A percentile compares a stretch with the other conserved stretches of the same genome.
These are phyloP conservation scores for Drosophila affinis DNA, from an alignment of 2,888 invertebrate genomes.

Conservation along the genomic window DNA sequence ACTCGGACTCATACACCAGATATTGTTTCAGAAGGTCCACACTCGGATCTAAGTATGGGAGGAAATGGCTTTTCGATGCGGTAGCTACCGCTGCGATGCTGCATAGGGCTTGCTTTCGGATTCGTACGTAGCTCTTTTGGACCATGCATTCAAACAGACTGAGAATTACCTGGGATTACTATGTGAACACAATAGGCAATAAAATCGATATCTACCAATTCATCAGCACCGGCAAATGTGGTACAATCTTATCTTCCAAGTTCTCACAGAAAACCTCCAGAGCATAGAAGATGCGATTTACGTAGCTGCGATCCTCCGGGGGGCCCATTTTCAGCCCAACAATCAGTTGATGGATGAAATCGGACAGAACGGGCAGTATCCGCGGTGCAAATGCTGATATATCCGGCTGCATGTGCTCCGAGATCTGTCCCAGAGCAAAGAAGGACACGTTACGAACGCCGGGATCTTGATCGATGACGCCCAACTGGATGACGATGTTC, in stretches of 20 bases:
- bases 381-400: conserved; percentile 89
- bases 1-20: conserved; percentile 85
- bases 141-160: conserved; percentile 87
- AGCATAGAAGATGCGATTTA: conserved; percentile 91
- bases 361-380: conserved; percentile 89
- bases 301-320: conserved; percentile 86
- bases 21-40: conserved; percentile 87
- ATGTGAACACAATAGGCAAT: background rate
- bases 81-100: conserved; percentile 87
- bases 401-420: conserved; percentile 91
- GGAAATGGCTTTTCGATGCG: conserved; percentile 89
- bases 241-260: conserved; percentile 88
- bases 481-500: conserved; percentile 87
- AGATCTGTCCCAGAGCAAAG: conserved; percentile 91
- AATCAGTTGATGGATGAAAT: conserved; percentile 87
- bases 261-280: conserved; percentile 92
- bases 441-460: conserved; percentile 90
- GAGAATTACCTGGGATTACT: background rate
- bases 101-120: conserved; percentile 89
- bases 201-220: conserved; percentile 84
- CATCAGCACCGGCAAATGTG: conserved; percentile 90
- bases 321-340: conserved; percentile 85
- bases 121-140: conserved; percentile 85
- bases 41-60: conserved; percentile 88
- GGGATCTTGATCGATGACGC: conserved; percentile 87